Evolutionary conservation across 2,888 invertebrate species (phyloP), one percentile per base, ranked within the genome.

Genomic region (Melitaea athalia): DNA sequence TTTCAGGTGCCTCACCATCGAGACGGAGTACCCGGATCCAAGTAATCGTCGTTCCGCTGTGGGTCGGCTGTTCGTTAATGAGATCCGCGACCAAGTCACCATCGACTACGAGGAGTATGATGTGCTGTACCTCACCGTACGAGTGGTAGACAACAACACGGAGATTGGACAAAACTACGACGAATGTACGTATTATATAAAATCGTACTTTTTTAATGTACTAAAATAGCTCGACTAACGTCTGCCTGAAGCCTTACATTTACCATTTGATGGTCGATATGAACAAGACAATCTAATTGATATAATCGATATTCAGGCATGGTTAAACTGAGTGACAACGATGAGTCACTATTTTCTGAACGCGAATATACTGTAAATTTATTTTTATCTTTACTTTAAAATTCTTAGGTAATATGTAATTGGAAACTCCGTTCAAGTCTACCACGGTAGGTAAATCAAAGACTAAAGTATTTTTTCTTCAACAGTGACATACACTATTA

Each of bases 71-170:
- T 72, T 85, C 0, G 93, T 90, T 4, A 81, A 78, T 38, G 87
- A 91, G 78, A 87, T 93, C 68, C 72, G 87, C 7, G 50, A 77
- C 4, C 81, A 79, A 43, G 84, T 92, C 50, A 93, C 93, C 68
- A 92, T 94, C 43, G 94, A 95, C 83, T 95, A 90, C 77, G 95
- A 95, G 78, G 86, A 87, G 80, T 94, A 94, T 73, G 95, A 95
- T 74, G 89, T 94, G 15, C 83, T 95, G 31, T 93, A 93, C 79
- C 85, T 95, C 57, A 86, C 85, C 0, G 83, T 95, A 50, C 80
- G 87, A 45, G 94, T 94, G 2, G 84, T 82, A 0, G 95, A 95
- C 74, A 74, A 75, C 0, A 88, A 91, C 59, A 94, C 94, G 0
- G 82, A 82, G 59, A 77, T 89, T n/a, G 93, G 93, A 61, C 83